Evolutionary conservation across 2,113 vertebrate genomes (phyloP).

Genomic region (Mus pahari): DNA sequence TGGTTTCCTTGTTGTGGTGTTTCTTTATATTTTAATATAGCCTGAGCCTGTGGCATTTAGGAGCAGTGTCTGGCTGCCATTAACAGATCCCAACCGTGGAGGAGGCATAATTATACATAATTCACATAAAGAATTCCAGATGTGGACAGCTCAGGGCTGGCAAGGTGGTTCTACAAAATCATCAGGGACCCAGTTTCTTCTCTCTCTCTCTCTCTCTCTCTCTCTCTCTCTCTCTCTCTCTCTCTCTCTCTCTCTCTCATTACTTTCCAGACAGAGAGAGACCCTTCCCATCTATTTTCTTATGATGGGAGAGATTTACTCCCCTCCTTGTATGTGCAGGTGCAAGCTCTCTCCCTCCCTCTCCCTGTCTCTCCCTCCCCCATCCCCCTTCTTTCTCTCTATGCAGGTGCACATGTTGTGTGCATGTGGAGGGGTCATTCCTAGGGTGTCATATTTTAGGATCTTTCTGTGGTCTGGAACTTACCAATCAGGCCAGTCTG

Average conservation of each 20-base stretch:
- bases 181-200: not conserved
- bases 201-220: not conserved
- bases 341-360: not conserved
- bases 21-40: conserved; percentile 54
- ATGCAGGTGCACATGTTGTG: not conserved
- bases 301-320: not conserved
- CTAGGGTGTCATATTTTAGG: not conserved
- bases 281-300: not conserved
- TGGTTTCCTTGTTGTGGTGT: conserved; percentile 60
- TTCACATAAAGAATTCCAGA: conserved; percentile 56
- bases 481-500: not conserved
- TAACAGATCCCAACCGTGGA: conserved; percentile 29
- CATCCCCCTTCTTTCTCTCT: not conserved
- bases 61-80: conserved; percentile 51
- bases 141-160: conserved; percentile 10
- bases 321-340: not conserved
- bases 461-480: not conserved
- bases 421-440: not conserved
- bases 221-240: not conserved
- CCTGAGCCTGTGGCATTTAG: conserved; percentile 49
- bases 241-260: not conserved
- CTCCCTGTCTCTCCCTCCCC: not conserved
- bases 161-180: conserved; percentile 2
- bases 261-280: not conserved
- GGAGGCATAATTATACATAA: conserved; percentile 50